Conservation (phyloP, 1,140 invertebrate species). For the Anoplolepis gracilipes region DNA sequence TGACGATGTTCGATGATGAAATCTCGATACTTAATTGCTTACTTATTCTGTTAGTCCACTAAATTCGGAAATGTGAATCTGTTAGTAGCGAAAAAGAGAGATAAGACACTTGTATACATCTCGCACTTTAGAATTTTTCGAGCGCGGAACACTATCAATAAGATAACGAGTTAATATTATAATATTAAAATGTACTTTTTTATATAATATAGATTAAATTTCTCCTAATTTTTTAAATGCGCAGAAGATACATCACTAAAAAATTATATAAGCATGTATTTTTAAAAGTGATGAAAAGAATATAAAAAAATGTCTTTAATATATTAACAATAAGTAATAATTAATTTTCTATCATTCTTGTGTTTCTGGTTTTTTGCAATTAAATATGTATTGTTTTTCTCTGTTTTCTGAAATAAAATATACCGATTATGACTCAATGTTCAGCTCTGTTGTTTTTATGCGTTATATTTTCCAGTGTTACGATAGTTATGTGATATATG, state of each 20-base stretch:
- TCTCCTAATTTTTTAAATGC: not conserved
- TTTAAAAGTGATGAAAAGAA: not conserved
- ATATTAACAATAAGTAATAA: no score
- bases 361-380: not conserved
- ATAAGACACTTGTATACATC: not conserved
- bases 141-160: not conserved
- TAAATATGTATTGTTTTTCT: not conserved
- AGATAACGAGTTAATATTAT: not conserved
- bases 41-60: no score
- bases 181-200: not conserved
- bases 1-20: constrained; percentile 60
- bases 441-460: not conserved
- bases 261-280: not conserved
- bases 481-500: constrained; percentile 11
- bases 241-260: no score
- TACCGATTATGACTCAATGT: not conserved
- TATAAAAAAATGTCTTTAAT: not conserved
- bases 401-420: not conserved
- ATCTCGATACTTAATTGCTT: constrained; percentile 43
- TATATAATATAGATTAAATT: not conserved
- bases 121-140: not conserved
- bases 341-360: not conserved
- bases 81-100: not conserved
- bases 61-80: not conserved
- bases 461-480: constrained; percentile 17